A percentile compares a stretch with the other conserved stretches of the same genome.
These are phyloP conservation scores for Zaprionus davidi DNA, from an alignment of 1,140 invertebrate genomes.

Conservation along the genomic window DNA sequence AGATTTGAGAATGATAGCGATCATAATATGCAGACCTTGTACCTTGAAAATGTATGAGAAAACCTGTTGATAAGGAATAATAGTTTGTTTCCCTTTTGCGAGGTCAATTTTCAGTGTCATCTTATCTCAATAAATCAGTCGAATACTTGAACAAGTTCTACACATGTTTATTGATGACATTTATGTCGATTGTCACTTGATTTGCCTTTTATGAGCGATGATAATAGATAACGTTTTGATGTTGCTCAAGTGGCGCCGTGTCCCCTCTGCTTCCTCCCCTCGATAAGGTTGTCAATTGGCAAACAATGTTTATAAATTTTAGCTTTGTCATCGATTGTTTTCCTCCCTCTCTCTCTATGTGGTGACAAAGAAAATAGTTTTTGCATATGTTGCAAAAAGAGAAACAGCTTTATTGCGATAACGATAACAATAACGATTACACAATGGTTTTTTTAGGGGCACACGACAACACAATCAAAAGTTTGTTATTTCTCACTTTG, in stretches of 20 bases:
- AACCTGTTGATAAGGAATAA: not conserved
- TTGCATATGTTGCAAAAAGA: slow-evolving; percentile 31
- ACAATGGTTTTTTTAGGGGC: not conserved
- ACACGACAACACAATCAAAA: not conserved
- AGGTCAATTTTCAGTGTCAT: not conserved
- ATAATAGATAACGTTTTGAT: slow-evolving; percentile 12
- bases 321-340: not conserved
- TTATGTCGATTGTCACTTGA: not conserved
- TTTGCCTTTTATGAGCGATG: slow-evolving; percentile 17
- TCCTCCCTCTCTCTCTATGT: not conserved
- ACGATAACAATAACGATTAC: slow-evolving; percentile 13
- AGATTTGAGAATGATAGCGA: not conserved
- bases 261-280: not conserved
- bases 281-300: slow-evolving; percentile 27
- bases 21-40: not conserved
- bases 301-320: slow-evolving; percentile 25
- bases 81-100: not conserved
- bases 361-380: not conserved
- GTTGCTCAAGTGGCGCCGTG: not conserved
- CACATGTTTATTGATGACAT: slow-evolving; percentile 13
- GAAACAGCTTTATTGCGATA: slow-evolving; percentile 12
- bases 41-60: not conserved
- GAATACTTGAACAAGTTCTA: not conserved
- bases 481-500: not conserved
- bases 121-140: not conserved